phyloP scores from a whole-genome alignment of 1,140 invertebrate species.

The Pantala flavescens region DNA sequence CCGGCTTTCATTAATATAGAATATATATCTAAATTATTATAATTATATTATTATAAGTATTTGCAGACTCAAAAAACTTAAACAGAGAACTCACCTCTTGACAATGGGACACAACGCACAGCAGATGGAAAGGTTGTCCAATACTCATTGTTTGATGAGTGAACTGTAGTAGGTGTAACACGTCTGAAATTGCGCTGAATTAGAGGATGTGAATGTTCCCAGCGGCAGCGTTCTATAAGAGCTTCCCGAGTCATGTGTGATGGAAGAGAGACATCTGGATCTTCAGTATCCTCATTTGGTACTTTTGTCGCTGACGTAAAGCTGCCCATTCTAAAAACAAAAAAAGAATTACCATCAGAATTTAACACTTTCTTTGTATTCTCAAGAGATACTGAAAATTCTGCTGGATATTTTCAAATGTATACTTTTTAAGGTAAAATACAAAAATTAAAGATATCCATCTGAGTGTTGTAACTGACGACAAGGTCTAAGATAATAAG shows the following conservation, averaged over 20 bases:
- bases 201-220: constrained; percentile 34
- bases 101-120: too few species aligned
- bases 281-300: constrained; percentile 50
- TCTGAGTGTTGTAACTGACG: too few species aligned
- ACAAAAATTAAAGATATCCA: too few species aligned
- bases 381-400: background rate
- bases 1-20: too few species aligned
- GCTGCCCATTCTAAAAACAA: constrained; percentile 56
- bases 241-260: constrained; percentile 38
- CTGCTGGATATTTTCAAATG: constrained; percentile 2
- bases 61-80: too few species aligned
- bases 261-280: constrained; percentile 45
- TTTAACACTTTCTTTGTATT: constrained; percentile 25
- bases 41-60: too few species aligned
- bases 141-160: background rate
- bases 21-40: too few species aligned
- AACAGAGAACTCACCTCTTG: too few species aligned
- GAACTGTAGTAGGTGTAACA: background rate
- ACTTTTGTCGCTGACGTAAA: constrained; percentile 58
- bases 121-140: background rate
- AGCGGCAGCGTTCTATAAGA: constrained; percentile 42
- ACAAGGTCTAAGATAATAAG: too few species aligned
- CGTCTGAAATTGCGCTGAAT: constrained; percentile 35
- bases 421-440: too few species aligned
- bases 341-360: too few species aligned